Evolutionary conservation across 2,113 vertebrate species (phyloP).

Genomic region (Elanus axillaris): DNA sequence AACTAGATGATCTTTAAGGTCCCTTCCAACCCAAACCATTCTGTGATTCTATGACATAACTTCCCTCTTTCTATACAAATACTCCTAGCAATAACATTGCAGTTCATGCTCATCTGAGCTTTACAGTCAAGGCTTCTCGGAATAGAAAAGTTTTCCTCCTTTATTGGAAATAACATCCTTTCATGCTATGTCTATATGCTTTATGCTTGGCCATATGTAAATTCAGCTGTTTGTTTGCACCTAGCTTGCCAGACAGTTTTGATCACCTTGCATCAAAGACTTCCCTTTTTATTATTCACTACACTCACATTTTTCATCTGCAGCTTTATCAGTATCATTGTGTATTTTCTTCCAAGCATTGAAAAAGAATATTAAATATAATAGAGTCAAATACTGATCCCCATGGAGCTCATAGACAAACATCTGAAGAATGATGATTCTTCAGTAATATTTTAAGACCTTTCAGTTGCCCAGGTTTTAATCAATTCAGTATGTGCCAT

Average conservation of each 20-base stretch:
- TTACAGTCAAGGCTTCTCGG: not conserved
- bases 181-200: not conserved
- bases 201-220: not conserved
- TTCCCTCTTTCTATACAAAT: not conserved
- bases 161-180: not conserved
- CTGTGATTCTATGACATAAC: not conserved
- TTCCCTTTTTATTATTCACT: not conserved
- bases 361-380: not conserved
- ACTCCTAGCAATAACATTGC: not conserved
- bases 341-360: not conserved
- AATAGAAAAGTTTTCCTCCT: not conserved
- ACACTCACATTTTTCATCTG: not conserved
- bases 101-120: not conserved
- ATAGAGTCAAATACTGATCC: not conserved
- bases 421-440: not conserved
- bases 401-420: not conserved
- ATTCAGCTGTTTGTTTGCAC: not conserved
- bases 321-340: not conserved
- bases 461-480: conserved; percentile 7
- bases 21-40: no score
- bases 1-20: no score
- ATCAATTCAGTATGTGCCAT: not conserved
- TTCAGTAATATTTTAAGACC: conserved; percentile 15
- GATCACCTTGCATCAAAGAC: not conserved
- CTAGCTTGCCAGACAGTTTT: not conserved